Percentiles rank a stretch among this genome's conserved stretches.
Conservation (phyloP, 2,113 vertebrate genomes). For the Saguinus midas region DNA sequence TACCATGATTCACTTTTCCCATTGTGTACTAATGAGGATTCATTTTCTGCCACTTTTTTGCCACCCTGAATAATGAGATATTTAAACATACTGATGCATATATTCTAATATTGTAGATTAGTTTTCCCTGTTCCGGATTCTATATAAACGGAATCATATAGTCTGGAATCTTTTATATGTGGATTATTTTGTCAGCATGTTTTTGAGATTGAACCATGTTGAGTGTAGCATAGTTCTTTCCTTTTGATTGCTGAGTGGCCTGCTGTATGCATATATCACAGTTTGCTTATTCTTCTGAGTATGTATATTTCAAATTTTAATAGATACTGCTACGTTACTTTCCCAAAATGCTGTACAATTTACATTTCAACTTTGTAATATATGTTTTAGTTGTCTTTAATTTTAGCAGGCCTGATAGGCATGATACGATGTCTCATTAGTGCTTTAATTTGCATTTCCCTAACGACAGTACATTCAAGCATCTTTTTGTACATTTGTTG, state of each 20-base stretch:
- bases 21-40: neutral
- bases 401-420: neutral
- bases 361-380: neutral
- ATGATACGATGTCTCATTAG: neutral
- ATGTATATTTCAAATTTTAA: neutral
- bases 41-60: neutral
- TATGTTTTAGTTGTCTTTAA: neutral
- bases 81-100: neutral
- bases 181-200: neutral
- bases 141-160: neutral
- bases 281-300: neutral
- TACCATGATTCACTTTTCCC: neutral
- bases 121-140: neutral
- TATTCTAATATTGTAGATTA: neutral
- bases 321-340: neutral
- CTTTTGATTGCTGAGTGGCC: neutral
- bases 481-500: neutral
- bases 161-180: neutral
- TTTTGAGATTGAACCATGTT: neutral
- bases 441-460: conserved; percentile 26
- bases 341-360: neutral
- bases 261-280: neutral
- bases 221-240: neutral
- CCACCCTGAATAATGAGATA: neutral
- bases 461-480: neutral